Evolutionary conservation across 92 coral and sea anemone genomes (phyloP).

Genomic region (Bergia puertoricense): DNA sequence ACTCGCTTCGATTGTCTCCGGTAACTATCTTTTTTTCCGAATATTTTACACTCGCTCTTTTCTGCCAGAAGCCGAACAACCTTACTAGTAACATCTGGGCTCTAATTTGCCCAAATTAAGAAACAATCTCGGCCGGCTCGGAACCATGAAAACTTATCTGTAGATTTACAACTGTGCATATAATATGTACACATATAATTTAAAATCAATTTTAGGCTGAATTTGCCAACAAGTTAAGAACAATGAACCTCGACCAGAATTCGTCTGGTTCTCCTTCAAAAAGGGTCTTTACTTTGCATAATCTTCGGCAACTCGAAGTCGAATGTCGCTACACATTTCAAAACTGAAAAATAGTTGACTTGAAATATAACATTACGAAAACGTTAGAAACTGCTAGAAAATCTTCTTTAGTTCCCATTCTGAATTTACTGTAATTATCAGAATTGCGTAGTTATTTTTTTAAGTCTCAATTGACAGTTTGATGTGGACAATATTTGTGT

Average conservation of each 20-base stretch:
- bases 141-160: no score
- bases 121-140: no score
- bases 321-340: no score
- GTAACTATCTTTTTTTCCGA: not conserved
- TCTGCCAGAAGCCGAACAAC: no score
- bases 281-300: not conserved
- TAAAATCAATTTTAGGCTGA: not conserved
- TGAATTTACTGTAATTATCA: no score
- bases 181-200: no score
- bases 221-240: not conserved
- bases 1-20: not conserved
- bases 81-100: no score
- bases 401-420: no score
- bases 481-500: not conserved
- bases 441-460: not conserved
- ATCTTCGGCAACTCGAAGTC: not conserved
- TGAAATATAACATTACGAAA: no score
- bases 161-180: not conserved
- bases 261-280: not conserved
- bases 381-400: no score
- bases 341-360: no score
- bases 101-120: no score
- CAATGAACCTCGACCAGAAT: not conserved
- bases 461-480: not conserved
- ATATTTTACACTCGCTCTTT: not conserved